Conservation (phyloP, 2,113 vertebrate genomes). For the Macrotis lagotis region DNA sequence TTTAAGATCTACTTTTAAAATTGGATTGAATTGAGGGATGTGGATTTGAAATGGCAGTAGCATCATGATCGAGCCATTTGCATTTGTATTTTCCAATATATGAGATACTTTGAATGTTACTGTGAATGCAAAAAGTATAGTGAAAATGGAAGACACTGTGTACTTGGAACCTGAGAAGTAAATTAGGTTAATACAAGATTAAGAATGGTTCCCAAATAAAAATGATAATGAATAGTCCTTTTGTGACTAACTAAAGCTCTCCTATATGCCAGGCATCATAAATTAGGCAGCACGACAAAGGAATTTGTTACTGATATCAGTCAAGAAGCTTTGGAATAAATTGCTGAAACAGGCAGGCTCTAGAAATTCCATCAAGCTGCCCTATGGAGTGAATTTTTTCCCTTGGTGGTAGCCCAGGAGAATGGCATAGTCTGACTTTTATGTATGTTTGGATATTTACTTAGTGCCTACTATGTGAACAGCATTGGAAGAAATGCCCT, state of each 20-base stretch:
- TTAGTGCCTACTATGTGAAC: constrained; percentile 40
- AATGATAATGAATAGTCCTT: constrained; percentile 55
- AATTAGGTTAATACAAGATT: constrained; percentile 56
- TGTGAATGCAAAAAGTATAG: constrained; percentile 4
- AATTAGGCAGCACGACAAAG: constrained; percentile 73
- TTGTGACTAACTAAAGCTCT: constrained; percentile 58
- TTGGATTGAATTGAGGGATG: background rate
- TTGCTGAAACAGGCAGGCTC: constrained; percentile 68
- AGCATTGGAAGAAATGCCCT: background rate
- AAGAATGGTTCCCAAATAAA: background rate
- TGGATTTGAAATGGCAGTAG: constrained; percentile 58
- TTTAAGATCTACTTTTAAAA: background rate
- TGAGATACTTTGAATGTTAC: background rate
- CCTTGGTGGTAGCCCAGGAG: constrained; percentile 68
- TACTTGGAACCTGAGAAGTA: constrained; percentile 39
- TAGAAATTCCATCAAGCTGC: constrained; percentile 73
- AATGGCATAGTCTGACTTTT: constrained; percentile 42
- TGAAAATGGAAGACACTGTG: constrained; percentile 3
- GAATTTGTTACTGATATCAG: constrained; percentile 70
- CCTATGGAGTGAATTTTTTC: constrained; percentile 53
- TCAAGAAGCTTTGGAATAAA: constrained; percentile 68
- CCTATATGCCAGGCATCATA: constrained; percentile 60
- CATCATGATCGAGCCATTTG: constrained; percentile 11
- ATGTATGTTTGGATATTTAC: constrained; percentile 17
- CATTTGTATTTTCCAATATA: background rate